Base-by-base conservation (phyloP, 30 jellyfish, hydroid and myxozoan genomes). In the Hydractinia echinata region DNA sequence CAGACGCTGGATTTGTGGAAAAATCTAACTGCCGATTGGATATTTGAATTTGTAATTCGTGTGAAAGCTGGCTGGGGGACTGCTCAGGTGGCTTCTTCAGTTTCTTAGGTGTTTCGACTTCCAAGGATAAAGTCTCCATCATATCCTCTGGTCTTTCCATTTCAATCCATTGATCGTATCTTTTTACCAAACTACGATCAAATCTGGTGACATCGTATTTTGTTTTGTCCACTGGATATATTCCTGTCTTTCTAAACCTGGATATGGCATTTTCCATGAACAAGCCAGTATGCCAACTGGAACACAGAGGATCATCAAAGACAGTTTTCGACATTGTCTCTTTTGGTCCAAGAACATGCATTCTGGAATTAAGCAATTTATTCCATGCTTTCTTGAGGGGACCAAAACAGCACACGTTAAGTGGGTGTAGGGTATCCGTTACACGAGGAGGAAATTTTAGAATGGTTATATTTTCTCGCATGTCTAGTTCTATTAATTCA, bases 361-460 rank as follows among this genome's bases (percentile, higher is more conserved):
- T 53, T 44, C 84, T 6, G 15, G 21, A 84, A 61, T 61, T 55
- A 6, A 79, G 86, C 8, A 20, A 21, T 61, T 19, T 79, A 14
- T 56, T 84, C 86, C 86, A 79, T 7, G 11, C 66, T 79, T 53
- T 5, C 51, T 79, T 79, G 6, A 79, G 21, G 8, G 86, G 84
- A 7, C 86, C 86, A 79, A 79, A 79, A 6, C 83, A 53, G 13
- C 69, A 55, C 11, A 79, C 86, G 21, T 79, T 84, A 4, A 79
- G 68, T 55, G 86, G 86, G 10, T 79, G 84, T 60, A 79, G 10
- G 20, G 15, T 55, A 53, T 79, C 86, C 4, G 85, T 53, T 8
- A 77, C 67, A 20, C 61, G 86, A 5, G 86, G 86, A 5, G 88
- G 88, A 51, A 84, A 83, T 56, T 83, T 83, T 19, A 83, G 44